These are phyloP conservation scores for Coregonus clupeaformis DNA, from an alignment of 2,113 vertebrate species.

Conservation along the genomic window DNA sequence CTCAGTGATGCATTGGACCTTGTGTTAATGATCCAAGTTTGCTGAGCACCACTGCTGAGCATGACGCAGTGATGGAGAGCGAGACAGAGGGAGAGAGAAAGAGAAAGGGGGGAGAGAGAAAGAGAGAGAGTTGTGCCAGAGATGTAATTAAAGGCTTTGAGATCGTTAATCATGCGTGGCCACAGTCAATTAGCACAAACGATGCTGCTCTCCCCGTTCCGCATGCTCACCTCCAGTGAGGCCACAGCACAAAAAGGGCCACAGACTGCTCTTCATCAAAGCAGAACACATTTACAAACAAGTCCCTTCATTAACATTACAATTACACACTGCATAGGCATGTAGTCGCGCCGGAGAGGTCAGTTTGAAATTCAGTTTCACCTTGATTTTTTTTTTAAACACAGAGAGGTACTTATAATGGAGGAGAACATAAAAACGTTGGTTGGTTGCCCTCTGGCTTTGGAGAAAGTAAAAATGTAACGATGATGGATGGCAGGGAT, in stretches of 20 bases:
- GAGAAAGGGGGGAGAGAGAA: slow-evolving; percentile 1
- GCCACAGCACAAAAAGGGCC: slow-evolving; percentile 42
- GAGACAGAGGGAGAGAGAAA: slow-evolving; percentile 18
- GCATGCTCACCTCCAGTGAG: slow-evolving; percentile 53
- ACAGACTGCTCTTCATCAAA: slow-evolving; percentile 57
- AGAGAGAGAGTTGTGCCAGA: slow-evolving; percentile 21
- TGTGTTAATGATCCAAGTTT: slow-evolving; percentile 57
- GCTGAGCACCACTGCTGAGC: slow-evolving; percentile 37
- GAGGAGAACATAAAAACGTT: slow-evolving; percentile 20
- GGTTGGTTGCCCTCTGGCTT: slow-evolving; percentile 1
- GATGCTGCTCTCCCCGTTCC: slow-evolving; percentile 34
- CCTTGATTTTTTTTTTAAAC: slow-evolving; percentile 47
- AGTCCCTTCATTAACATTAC: slow-evolving; percentile 69
- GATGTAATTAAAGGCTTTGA: slow-evolving; percentile 68
- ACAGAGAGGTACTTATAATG: slow-evolving; percentile 34
- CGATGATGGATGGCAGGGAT: slow-evolving; percentile 8
- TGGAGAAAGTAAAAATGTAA: slow-evolving; percentile 21
- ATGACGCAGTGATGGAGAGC: slow-evolving; percentile 7
- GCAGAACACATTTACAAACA: slow-evolving; percentile 63
- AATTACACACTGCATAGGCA: slow-evolving; percentile 64
- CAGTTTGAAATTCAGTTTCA: slow-evolving; percentile 47
- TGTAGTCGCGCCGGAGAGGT: slow-evolving; percentile 60
- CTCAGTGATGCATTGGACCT: slow-evolving; percentile 59
- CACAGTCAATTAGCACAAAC: slow-evolving; percentile 61
- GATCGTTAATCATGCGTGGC: slow-evolving; percentile 64